Conservation (phyloP, 2,888 invertebrate species). For the Oxyscelio sp. region DNA sequence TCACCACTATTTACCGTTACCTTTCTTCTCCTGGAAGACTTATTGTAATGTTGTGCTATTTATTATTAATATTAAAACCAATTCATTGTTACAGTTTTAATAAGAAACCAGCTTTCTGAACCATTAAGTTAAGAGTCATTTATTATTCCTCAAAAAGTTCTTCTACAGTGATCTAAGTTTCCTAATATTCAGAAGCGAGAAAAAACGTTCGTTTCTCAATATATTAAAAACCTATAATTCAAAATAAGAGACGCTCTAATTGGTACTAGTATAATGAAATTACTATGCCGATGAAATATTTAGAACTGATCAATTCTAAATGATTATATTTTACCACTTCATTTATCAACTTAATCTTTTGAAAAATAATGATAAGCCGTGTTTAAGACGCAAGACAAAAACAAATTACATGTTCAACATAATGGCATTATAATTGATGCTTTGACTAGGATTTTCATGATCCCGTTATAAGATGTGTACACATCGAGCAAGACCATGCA, state of each 20-base stretch:
- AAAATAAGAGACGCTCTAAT: slow-evolving; percentile 1
- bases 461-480: slow-evolving; percentile 28
- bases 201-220: slow-evolving; percentile 3
- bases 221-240: slow-evolving; percentile 7
- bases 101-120: background rate
- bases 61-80: slow-evolving; percentile 42
- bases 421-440: slow-evolving; percentile 17
- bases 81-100: background rate
- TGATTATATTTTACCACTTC: background rate
- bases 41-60: slow-evolving; percentile 41
- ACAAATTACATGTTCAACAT: slow-evolving; percentile 23
- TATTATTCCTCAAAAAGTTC: slow-evolving; percentile 3
- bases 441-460: slow-evolving; percentile 37
- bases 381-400: slow-evolving; percentile 16
- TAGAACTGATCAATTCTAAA: background rate
- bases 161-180: slow-evolving; percentile 15
- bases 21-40: background rate
- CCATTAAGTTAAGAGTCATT: slow-evolving; percentile 20
- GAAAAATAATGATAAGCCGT: too few species aligned
- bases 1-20: slow-evolving; percentile 9
- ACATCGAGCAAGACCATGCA: slow-evolving; percentile 77
- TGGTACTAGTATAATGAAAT: background rate
- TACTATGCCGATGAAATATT: too few species aligned
- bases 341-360: slow-evolving; percentile 12
- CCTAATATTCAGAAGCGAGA: too few species aligned